A percentile compares a stretch with the other conserved stretches of the same genome.
phyloP scores from a whole-genome alignment of 1,140 invertebrate genomes.

The Pogonomyrmex californicus region DNA sequence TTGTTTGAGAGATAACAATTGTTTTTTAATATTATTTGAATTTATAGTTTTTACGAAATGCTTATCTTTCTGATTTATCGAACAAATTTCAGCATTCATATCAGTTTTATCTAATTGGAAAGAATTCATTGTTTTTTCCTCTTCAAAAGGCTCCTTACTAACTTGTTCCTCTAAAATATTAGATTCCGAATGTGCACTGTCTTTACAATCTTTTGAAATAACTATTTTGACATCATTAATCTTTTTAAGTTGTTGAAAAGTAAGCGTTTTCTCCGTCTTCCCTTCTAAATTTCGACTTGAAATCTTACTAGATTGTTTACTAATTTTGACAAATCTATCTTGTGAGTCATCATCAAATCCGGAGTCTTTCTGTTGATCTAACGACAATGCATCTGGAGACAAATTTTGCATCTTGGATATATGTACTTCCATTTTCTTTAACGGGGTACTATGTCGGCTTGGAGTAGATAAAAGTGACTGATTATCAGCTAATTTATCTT shows the following conservation, averaged over 20 bases:
- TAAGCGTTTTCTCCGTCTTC: not conserved
- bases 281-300: not conserved
- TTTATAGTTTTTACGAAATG: too few species aligned
- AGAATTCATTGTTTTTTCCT: not conserved
- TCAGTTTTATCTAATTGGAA: not conserved
- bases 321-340: not conserved
- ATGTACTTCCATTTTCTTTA: not conserved
- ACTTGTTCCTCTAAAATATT: not conserved
- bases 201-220: not conserved
- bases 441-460: not conserved
- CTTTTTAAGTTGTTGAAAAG: not conserved
- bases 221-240: not conserved
- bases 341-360: constrained; percentile 4
- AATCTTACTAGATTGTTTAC: not conserved
- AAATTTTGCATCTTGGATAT: not conserved
- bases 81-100: not conserved
- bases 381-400: not conserved
- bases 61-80: not conserved
- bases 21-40: not conserved
- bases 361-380: constrained; percentile 8
- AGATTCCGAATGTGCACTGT: not conserved
- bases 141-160: not conserved
- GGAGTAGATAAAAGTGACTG: not conserved
- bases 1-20: not conserved
- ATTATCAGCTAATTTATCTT: not conserved